These are phyloP conservation scores for Heliconius hortense DNA, from an alignment of 2,888 invertebrate genomes.

Conservation along the genomic window DNA sequence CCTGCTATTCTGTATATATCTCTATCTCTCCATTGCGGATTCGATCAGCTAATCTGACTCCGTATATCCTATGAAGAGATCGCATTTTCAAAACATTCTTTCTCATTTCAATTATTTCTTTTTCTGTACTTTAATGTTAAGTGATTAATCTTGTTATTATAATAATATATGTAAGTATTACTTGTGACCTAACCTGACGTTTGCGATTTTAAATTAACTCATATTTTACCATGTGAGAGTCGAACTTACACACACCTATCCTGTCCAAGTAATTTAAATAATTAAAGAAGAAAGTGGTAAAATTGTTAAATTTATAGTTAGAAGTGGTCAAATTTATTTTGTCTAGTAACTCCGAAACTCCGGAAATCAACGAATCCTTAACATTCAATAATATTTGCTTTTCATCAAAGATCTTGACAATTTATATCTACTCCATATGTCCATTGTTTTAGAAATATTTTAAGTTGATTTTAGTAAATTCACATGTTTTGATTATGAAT, in stretches of 20 bases:
- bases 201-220: neutral
- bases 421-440: neutral
- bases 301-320: neutral
- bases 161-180: too few species aligned
- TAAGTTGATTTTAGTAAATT: neutral
- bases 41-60: neutral
- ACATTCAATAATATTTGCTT: neutral
- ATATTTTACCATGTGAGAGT: neutral
- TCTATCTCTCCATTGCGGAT: neutral
- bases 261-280: neutral
- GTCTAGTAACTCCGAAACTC: neutral
- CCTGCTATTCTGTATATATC: too few species aligned
- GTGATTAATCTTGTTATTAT: too few species aligned
- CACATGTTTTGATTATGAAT: constrained; percentile 9
- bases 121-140: too few species aligned
- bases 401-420: neutral
- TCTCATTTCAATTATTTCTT: too few species aligned
- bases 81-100: too few species aligned
- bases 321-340: neutral
- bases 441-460: neutral
- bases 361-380: neutral
- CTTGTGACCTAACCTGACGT: too few species aligned
- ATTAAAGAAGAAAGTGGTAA: neutral
- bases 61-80: neutral
- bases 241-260: neutral